A percentile compares a stretch with the other conserved stretches of the same genome.
These are phyloP conservation scores for Kobus ellipsiprymnus DNA, from an alignment of 2,113 vertebrate species.

Conservation along the genomic window DNA sequence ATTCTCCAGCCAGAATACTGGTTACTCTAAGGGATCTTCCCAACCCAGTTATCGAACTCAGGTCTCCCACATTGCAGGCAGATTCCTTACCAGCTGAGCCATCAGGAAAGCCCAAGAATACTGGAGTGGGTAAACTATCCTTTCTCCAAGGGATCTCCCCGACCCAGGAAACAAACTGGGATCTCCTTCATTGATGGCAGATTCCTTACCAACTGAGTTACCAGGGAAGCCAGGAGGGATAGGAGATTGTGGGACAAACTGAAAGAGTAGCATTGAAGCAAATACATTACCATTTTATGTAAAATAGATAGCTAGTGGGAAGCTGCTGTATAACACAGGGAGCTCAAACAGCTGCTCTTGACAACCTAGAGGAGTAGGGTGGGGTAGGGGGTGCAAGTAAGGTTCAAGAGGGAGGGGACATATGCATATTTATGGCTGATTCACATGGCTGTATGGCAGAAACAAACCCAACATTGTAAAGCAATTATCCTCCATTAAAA, in stretches of 20 bases:
- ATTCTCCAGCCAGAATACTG: not conserved
- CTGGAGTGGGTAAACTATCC: not conserved
- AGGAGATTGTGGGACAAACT: not conserved
- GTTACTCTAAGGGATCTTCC: not conserved
- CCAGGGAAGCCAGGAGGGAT: not conserved
- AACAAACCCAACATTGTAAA: not conserved
- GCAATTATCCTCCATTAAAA: not conserved
- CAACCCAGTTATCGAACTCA: not conserved
- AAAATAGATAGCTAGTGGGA: not conserved
- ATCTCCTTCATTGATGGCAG: not conserved
- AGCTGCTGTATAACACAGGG: not conserved
- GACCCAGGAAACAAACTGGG: not conserved
- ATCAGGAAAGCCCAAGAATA: not conserved
- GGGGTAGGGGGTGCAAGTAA: fast-evolving
- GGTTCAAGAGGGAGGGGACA: not conserved
- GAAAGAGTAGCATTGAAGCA: not conserved
- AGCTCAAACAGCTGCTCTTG: not conserved
- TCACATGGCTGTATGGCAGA: not conserved
- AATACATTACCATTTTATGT: not conserved
- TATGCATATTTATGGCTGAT: not conserved
- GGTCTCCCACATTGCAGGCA: not conserved
- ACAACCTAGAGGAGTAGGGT: not conserved
- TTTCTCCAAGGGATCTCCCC: not conserved
- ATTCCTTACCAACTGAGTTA: not conserved
- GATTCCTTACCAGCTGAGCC: not conserved